Base-by-base conservation (phyloP, 37 sponge, comb jelly and placozoan genomes). In the Crambe crambe region DNA sequence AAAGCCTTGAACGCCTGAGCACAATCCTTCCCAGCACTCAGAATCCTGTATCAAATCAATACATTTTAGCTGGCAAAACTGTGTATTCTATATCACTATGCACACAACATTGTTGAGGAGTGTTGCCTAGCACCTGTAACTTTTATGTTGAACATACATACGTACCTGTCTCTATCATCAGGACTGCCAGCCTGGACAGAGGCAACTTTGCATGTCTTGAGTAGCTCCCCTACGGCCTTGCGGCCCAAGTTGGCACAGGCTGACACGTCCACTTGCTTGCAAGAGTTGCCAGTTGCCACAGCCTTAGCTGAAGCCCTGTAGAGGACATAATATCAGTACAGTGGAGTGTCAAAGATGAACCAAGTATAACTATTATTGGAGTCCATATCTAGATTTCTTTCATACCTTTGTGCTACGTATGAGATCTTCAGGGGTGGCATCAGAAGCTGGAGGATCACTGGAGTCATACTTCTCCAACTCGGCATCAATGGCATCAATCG, bases 161-260 rank as follows among this genome's bases (percentile, higher is more conserved):
- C 77, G 58, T 38, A 94, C 91, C 83, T 87, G 3, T 63, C 75
- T 37, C 67, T 87, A 47, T 84, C 85, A 1, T 80, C 89, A 56
- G 70, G 73, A 37, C 66, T 75, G 56, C 86, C 89, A 15, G 84
- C 87, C 27, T 67, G 66, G 20, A 56, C 37, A 1, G 90, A 56
- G 23, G 76, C 74, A 42, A 78, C 92, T 75, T 94, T 97, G 80
- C 90, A 89, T 1, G 77, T 91, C 25, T 51, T 61, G 58, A 97
- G 79, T 63, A 97, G 78, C 23, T 89, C 88, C 0, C 81, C 37
- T 15, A 97, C 84, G 3, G 97, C 93, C 39, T 89, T 81, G 0
- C 93, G 75, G 25, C 92, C 92, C 78, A 93, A 65, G 73, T 97
- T 92, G 18, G 93, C 98, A 67, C 93, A 90, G 15, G 98, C 98